phyloP scores from a whole-genome alignment of 2,113 vertebrate species.

The Salvelinus namaycush region DNA sequence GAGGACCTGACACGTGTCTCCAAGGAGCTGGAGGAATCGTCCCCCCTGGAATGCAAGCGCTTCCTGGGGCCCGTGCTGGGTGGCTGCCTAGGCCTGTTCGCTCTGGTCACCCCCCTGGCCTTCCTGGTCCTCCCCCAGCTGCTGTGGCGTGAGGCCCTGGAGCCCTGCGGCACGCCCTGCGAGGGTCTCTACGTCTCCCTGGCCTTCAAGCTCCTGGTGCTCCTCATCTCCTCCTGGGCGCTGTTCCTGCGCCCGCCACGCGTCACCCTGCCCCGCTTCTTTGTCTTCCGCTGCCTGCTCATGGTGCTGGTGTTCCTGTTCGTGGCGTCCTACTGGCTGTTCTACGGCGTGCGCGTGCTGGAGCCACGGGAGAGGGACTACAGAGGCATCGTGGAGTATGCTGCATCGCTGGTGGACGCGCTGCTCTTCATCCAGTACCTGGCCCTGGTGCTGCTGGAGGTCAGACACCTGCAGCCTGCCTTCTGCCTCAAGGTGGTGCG shows the following conservation, averaged over 20 bases:
- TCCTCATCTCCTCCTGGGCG: conserved; percentile 91
- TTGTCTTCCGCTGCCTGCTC: conserved; percentile 85
- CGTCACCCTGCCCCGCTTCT: conserved; percentile 85
- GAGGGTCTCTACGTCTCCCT: conserved; percentile 92
- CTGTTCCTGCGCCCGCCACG: conserved; percentile 87
- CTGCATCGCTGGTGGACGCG: conserved; percentile 87
- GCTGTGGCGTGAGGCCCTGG: conserved; percentile 84
- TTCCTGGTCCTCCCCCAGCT: conserved; percentile 90
- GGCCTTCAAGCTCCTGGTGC: conserved; percentile 92
- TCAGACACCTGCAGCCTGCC: conserved; percentile 88
- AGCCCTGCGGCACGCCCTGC: conserved; percentile 85
- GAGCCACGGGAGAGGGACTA: conserved; percentile 82
- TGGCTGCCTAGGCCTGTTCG: conserved; percentile 82
- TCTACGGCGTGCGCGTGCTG: conserved; percentile 87
- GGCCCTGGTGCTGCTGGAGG: conserved; percentile 88
- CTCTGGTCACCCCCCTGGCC: conserved; percentile 85
- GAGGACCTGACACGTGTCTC: conserved; percentile 89
- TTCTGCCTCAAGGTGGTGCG: conserved; percentile 92
- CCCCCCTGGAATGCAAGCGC: conserved; percentile 85
- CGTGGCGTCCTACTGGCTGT: conserved; percentile 90
- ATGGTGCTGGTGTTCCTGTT: conserved; percentile 91
- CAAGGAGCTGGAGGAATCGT: conserved; percentile 92
- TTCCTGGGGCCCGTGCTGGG: conserved; percentile 80
- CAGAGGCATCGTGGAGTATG: conserved; percentile 88
- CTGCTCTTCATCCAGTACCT: conserved; percentile 92